phyloP scores from a whole-genome alignment of 2,113 vertebrate species.

The Tetrax tetrax region DNA sequence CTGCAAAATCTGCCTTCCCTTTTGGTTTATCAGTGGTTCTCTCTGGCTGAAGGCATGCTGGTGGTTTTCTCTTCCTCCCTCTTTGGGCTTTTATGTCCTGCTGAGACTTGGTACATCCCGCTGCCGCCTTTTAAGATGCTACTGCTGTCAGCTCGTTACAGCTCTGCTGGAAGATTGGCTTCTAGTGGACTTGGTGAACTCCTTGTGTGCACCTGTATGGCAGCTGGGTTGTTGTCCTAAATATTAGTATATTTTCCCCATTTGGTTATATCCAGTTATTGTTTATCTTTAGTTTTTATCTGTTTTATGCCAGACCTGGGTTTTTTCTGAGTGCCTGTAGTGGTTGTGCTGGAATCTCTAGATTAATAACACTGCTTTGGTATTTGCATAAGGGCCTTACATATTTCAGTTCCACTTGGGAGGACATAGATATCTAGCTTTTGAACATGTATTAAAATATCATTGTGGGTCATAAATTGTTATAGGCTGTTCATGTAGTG shows the following conservation, averaged over 20 bases:
- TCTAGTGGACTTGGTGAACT: not conserved
- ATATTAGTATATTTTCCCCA: not conserved
- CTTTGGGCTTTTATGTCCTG: not conserved
- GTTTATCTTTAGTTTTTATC: not conserved
- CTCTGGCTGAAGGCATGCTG: not conserved
- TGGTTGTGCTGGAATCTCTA: not conserved
- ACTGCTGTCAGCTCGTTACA: not conserved
- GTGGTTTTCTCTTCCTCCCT: not conserved
- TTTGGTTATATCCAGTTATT: not conserved
- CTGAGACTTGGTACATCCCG: not conserved
- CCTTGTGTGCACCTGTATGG: not conserved
- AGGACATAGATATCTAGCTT: not conserved
- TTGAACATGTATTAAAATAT: not conserved
- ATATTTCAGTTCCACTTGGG: slow-evolving; percentile 1
- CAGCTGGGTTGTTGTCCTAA: not conserved
- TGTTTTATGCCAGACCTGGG: not conserved
- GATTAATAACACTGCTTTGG: not conserved
- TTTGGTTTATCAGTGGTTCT: not conserved
- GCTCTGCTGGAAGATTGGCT: not conserved
- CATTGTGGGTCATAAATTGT: slow-evolving; percentile 3
- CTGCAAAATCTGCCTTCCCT: not conserved
- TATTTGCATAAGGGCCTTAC: not conserved
- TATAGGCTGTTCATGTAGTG: not conserved
- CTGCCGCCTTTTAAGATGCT: not conserved
- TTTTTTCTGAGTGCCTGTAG: not conserved